These are phyloP conservation scores for Ricordea florida DNA, from an alignment of 92 coral and sea anemone genomes.

Conservation along the genomic window DNA sequence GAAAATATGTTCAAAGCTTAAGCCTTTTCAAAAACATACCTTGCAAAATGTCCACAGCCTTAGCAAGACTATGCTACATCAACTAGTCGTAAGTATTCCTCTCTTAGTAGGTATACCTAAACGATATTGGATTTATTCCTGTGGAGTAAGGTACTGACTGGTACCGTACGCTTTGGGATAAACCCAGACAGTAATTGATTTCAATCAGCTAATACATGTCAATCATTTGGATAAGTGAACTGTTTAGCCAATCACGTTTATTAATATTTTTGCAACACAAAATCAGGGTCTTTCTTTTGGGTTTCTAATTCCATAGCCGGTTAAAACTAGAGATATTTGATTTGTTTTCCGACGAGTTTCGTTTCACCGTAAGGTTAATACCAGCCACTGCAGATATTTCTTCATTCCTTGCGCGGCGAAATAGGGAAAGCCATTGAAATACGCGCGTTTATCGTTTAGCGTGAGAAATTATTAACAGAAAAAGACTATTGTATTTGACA, in stretches of 20 bases:
- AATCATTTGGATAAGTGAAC: conserved; percentile 20
- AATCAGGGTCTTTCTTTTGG: neutral
- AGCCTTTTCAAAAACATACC: conserved; percentile 17
- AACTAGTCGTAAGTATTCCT: neutral
- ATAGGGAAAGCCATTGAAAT: too few species aligned
- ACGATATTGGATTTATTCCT: neutral
- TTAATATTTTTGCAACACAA: neutral
- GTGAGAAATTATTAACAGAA: too few species aligned
- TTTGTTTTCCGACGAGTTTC: too few species aligned
- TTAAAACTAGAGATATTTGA: too few species aligned
- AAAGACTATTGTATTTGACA: too few species aligned
- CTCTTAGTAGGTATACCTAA: neutral
- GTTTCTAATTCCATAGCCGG: neutral
- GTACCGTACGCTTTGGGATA: conserved; percentile 11
- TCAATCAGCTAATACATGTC: conserved; percentile 3
- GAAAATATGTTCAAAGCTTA: neutral
- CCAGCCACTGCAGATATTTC: too few species aligned
- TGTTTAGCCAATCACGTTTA: conserved; percentile 2
- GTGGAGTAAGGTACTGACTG: conserved; percentile 6
- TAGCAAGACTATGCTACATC: conserved; percentile 15
- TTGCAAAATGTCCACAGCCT: conserved; percentile 11
- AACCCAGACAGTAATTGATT: conserved; percentile 1
- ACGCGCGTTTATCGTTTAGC: too few species aligned
- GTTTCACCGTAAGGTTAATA: too few species aligned
- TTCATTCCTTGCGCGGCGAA: too few species aligned